These are phyloP conservation scores for Diceros bicornis DNA, from an alignment of 2,797 vertebrate species.

Conservation along the genomic window DNA sequence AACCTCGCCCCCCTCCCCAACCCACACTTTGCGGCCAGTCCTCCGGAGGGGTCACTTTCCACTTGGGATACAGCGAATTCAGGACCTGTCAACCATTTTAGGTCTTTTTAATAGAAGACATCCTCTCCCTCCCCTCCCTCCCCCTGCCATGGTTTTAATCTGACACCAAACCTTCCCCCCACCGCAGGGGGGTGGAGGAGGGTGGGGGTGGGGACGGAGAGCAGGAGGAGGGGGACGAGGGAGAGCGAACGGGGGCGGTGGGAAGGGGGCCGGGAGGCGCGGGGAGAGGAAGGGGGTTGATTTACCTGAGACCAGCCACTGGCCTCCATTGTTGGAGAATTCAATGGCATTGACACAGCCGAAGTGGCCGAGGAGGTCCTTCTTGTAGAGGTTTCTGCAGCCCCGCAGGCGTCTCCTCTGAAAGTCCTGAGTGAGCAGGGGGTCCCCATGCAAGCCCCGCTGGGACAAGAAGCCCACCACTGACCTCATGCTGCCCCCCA, in stretches of 20 bases:
- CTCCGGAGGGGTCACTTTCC: constrained; percentile 58
- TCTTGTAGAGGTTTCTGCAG: constrained; percentile 97
- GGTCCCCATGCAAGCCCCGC: constrained; percentile 94
- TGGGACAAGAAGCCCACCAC: constrained; percentile 97
- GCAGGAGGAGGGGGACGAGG: constrained; percentile 40
- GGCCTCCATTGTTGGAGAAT: constrained; percentile 99
- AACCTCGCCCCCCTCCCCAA: constrained; percentile 58
- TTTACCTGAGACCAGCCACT: constrained; percentile 99
- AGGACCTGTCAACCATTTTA: constrained; percentile 91
- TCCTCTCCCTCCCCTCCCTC: constrained; percentile 53
- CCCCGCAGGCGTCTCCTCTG: constrained; percentile 96
- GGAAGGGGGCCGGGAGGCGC: constrained; percentile 58
- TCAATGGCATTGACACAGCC: constrained; percentile 99
- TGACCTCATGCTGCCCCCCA: constrained; percentile 96
- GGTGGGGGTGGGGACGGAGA: constrained; percentile 45
- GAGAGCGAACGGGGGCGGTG: constrained; percentile 56
- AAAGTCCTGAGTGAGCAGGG: constrained; percentile 97
- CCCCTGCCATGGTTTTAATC: constrained; percentile 65
- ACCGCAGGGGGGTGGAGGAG: constrained; percentile 10
- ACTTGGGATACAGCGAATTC: constrained; percentile 69
- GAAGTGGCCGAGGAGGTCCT: constrained; percentile 98
- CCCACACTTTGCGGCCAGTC: constrained; percentile 51
- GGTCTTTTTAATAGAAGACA: constrained; percentile 82
- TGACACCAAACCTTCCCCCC: constrained; percentile 78
- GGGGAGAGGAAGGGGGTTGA: constrained; percentile 75